Evolutionary conservation across 1,140 invertebrate species (phyloP), one percentile per base, ranked within the genome.

Genomic region (Chionoecetes opilio): DNA sequence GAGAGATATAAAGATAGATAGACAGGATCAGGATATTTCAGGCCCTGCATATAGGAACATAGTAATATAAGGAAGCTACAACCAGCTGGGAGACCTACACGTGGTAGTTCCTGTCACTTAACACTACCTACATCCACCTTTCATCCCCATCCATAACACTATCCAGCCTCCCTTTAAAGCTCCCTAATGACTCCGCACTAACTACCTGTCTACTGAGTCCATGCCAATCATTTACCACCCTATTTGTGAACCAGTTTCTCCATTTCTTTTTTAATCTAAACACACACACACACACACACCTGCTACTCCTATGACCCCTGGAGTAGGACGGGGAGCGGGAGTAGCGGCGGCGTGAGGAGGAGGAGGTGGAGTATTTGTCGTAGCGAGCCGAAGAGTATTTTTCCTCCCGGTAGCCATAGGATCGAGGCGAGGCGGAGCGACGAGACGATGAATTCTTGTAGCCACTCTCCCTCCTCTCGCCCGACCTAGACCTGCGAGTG

Each of bases 311-410:
- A 9, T 88, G 93, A 2, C 41, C 82, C 31, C 87, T 94, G 87
- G 93, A 94, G 34, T 94, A 94, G 17, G 93, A 94, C 26, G 46
- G 88, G 21, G 90, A 91, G 6, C 93, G 93, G 0, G 93, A 94
- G 87, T 90, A 90, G 21, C 87, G 87, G 26, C 93, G 87, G 0
- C 86, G 46, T 0, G 93, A 82, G 29, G 86, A 82, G 6, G 90
- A 31, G 63, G 46, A 35, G 32, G 93, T 82, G n/a, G 93, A 82
- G 31, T 94, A 90, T 26, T 93, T 93, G 41, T 93, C 93, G 37
- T 93, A 41, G 46, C 93, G 53, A n/a, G n/a, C n/a, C n/a, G n/a
- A n/a, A n/a, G n/a, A n/a, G 26, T 85, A 90, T 11, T 9, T 2
- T 21, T 35, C 14, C 37, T 87, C 87, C 0, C 91, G 87, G 29